phyloP scores from a whole-genome alignment of 2,113 vertebrate species.

The Athene noctua region DNA sequence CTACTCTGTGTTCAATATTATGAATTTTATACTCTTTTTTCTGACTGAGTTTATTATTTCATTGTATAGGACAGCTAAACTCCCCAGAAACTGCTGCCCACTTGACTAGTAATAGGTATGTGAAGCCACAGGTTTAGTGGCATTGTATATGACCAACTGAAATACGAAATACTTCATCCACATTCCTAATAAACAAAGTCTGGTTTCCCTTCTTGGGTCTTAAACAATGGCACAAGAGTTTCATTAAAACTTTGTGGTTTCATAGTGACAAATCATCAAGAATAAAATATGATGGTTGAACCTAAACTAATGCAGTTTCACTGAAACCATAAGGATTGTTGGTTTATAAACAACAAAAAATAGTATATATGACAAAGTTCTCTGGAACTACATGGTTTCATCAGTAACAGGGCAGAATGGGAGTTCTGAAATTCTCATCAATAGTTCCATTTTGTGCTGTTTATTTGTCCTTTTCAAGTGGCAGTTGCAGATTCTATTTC shows the following conservation, averaged over 20 bases:
- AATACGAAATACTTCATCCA: background rate
- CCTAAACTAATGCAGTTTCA: background rate
- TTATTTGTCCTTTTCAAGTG: background rate
- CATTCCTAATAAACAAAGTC: background rate
- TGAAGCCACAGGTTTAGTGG: slow-evolving; percentile 6
- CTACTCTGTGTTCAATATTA: slow-evolving; percentile 18
- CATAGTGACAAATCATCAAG: background rate
- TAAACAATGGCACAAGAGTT: background rate
- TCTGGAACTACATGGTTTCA: background rate
- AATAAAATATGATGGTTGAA: background rate
- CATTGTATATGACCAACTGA: background rate
- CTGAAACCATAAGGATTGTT: background rate
- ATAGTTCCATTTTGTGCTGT: background rate
- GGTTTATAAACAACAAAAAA: background rate
- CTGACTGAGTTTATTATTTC: slow-evolving; percentile 32
- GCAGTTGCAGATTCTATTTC: background rate
- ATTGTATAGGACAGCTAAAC: background rate
- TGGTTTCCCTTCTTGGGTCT: background rate
- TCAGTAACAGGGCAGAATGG: background rate
- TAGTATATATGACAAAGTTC: background rate
- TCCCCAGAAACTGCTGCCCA: slow-evolving; percentile 22
- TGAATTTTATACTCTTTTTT: slow-evolving; percentile 30
- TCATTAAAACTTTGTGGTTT: slow-evolving; percentile 1
- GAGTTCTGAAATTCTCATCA: background rate
- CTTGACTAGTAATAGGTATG: slow-evolving; percentile 6